phyloP scores from a whole-genome alignment of 2,888 invertebrate genomes.

The Reticulitermes lucifugus region DNA sequence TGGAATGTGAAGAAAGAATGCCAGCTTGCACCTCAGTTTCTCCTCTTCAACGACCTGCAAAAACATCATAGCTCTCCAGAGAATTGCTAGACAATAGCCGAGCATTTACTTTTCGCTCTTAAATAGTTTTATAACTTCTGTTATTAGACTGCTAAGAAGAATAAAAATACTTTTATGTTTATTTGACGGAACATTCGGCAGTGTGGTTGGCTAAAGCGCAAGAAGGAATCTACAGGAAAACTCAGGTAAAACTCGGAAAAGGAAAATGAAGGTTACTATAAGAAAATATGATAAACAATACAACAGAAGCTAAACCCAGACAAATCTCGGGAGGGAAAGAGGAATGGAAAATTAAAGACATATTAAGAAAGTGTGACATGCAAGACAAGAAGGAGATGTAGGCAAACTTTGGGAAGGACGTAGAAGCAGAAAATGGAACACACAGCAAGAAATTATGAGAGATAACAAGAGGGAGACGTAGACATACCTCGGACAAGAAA shows the following conservation, averaged over 20 bases:
- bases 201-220: too few relatives aligned
- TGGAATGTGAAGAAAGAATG: constrained; percentile 95
- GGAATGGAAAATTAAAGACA: neutral
- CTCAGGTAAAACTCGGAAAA: neutral
- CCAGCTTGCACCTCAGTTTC: constrained; percentile 81
- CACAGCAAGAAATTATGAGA: too few relatives aligned
- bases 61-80: constrained; percentile 28
- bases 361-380: neutral
- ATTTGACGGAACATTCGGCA: too few relatives aligned
- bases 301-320: too few relatives aligned
- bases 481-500: too few relatives aligned
- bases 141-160: too few relatives aligned
- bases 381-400: neutral
- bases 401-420: constrained; percentile 31
- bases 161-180: too few relatives aligned
- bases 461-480: too few relatives aligned
- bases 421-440: too few relatives aligned
- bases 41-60: constrained; percentile 79
- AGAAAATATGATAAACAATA: too few relatives aligned
- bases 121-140: neutral
- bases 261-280: neutral
- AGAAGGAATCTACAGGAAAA: too few relatives aligned
- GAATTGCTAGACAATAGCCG: constrained; percentile 1
- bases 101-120: neutral
- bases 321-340: too few relatives aligned